A percentile compares a stretch with the other conserved stretches of the same genome.
Evolutionary conservation across 2,888 invertebrate species (phyloP).

Genomic region (Tuberolachnus salignus): DNA sequence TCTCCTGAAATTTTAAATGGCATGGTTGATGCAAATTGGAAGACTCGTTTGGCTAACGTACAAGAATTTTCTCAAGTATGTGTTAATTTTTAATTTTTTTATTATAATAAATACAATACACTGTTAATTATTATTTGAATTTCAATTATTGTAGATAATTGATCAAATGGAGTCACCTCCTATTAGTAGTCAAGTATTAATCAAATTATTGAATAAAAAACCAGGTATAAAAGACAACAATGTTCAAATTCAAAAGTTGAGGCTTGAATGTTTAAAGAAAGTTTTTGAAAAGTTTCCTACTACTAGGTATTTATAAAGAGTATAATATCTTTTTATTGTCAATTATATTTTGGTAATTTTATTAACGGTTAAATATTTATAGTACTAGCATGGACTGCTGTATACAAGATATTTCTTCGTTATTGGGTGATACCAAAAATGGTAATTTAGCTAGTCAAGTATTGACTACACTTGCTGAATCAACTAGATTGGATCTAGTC

Average conservation of each 20-base stretch:
- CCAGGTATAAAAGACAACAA: conserved; percentile 89
- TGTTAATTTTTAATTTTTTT: conserved; percentile 28
- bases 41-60: conserved; percentile 76
- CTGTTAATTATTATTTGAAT: not conserved
- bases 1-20: conserved; percentile 71
- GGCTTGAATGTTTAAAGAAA: conserved; percentile 78
- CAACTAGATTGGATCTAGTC: conserved; percentile 76
- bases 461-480: conserved; percentile 77
- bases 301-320: conserved; percentile 65
- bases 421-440: conserved; percentile 84
- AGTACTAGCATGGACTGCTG: conserved; percentile 77
- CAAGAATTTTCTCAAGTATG: conserved; percentile 71
- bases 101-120: conserved; percentile 3
- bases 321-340: not conserved
- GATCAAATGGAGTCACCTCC: conserved; percentile 70
- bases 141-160: conserved; percentile 63
- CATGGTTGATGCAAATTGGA: conserved; percentile 83
- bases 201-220: conserved; percentile 77
- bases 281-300: conserved; percentile 78
- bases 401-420: conserved; percentile 80
- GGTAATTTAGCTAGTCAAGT: conserved; percentile 72
- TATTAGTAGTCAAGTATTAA: conserved; percentile 76
- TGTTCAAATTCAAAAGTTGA: conserved; percentile 85
- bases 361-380: conserved; percentile 59
- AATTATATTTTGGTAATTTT: conserved; percentile 30